Evolutionary conservation across 2,113 vertebrate genomes (phyloP).

Genomic region (Forbesichthys agassizii): DNA sequence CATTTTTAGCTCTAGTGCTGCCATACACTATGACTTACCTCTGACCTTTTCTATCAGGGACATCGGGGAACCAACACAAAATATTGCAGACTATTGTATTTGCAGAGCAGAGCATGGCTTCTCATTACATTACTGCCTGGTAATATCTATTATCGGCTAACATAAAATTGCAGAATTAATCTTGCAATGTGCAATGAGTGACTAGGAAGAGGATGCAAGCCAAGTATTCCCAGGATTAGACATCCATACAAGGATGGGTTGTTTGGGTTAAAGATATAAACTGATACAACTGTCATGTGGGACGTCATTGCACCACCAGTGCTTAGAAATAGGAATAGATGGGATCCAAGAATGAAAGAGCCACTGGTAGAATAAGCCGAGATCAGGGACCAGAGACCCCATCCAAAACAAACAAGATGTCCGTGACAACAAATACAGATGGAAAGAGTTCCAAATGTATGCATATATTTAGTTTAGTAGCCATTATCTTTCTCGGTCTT

Average conservation of each 20-base stretch:
- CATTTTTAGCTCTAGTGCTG: conserved; percentile 65
- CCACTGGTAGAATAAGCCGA: conserved; percentile 29
- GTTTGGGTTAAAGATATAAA: conserved; percentile 18
- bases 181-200: not conserved
- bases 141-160: conserved; percentile 12
- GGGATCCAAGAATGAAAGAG: conserved; percentile 35
- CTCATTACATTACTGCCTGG: conserved; percentile 8
- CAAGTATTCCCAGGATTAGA: conserved; percentile 9
- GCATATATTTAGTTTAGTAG: too few relatives aligned
- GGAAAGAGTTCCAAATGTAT: conserved; percentile 26
- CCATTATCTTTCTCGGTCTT: conserved; percentile 6
- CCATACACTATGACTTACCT: conserved; percentile 53
- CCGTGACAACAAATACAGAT: conserved; percentile 17
- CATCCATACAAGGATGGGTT: conserved; percentile 7
- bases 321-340: conserved; percentile 30
- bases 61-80: conserved; percentile 19
- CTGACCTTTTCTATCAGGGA: conserved; percentile 72
- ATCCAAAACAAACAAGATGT: not conserved
- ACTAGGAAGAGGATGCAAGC: not conserved
- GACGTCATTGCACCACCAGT: conserved; percentile 9
- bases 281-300: conserved; percentile 23
- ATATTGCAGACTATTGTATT: conserved; percentile 4
- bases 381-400: conserved; percentile 16
- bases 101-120: conserved; percentile 8
- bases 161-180: conserved; percentile 20